These are phyloP conservation scores for Tauraco hartlaubi DNA, from an alignment of 2,797 vertebrate genomes.

Conservation along the genomic window DNA sequence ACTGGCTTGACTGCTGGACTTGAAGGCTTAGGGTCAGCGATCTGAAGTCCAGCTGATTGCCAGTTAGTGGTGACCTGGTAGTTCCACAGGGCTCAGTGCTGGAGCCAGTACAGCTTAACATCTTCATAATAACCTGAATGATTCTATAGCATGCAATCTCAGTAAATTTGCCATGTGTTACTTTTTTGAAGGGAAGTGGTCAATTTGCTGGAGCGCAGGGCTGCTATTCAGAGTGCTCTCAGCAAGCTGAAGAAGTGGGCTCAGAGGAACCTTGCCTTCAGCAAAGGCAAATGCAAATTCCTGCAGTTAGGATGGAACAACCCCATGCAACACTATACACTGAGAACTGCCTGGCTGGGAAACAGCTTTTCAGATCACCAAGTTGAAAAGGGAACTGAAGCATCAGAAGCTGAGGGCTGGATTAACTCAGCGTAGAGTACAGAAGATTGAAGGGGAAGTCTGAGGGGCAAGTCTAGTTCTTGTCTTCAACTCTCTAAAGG, in stretches of 20 bases:
- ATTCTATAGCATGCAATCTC: neutral
- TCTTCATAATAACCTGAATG: neutral
- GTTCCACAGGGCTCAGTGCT: neutral
- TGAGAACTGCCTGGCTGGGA: neutral
- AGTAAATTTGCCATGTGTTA: neutral
- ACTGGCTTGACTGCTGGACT: neutral
- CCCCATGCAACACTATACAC: neutral
- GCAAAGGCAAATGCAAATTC: slow-evolving; percentile 7
- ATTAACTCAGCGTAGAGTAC: neutral
- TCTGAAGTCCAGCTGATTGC: neutral
- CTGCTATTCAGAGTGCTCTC: neutral
- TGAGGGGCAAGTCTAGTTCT: neutral
- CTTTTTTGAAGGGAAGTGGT: neutral
- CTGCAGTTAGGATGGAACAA: neutral
- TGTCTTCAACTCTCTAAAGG: neutral
- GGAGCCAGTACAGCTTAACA: neutral
- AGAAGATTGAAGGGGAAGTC: neutral
- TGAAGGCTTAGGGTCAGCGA: neutral
- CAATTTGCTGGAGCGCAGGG: neutral
- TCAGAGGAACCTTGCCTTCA: neutral
- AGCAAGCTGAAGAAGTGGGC: neutral
- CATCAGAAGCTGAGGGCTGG: neutral
- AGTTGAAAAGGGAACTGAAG: neutral
- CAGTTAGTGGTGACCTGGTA: neutral
- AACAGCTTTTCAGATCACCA: neutral